Percentiles rank a stretch among this genome's conserved stretches.
phyloP scores from a whole-genome alignment of 2,113 vertebrate species.

The Limanda limanda region DNA sequence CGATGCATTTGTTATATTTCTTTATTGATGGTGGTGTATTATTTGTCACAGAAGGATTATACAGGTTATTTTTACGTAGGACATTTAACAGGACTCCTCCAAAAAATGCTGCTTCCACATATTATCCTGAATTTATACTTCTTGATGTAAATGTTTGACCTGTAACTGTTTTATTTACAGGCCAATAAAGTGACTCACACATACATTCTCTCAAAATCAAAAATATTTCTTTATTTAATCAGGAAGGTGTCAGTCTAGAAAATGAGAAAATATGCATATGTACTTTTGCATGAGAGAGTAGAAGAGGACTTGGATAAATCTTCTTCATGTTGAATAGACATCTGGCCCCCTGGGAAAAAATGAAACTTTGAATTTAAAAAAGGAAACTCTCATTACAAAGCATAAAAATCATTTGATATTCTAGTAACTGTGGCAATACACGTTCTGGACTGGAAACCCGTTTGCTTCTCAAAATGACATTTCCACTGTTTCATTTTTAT shows the following conservation, averaged over 20 bases:
- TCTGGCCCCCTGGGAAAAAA: no score
- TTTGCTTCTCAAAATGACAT: not conserved
- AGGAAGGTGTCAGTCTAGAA: no score
- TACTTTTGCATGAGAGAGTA: no score
- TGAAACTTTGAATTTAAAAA: no score
- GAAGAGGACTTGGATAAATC: no score
- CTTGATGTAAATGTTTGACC: not conserved
- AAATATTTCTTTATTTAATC: no score
- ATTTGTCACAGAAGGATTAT: not conserved
- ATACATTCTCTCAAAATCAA: not conserved
- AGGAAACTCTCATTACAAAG: not conserved
- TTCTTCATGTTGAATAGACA: no score
- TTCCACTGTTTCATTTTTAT: not conserved
- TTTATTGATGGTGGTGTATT: conserved; percentile 3
- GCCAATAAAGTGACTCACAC: not conserved
- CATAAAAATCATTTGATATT: not conserved
- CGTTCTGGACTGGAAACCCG: not conserved
- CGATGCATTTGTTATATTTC: not conserved
- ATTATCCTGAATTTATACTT: not conserved
- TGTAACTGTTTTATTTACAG: not conserved
- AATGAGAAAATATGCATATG: no score
- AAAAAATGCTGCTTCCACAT: not conserved
- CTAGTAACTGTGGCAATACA: not conserved
- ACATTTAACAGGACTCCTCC: not conserved
- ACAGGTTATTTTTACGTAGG: no score